These are phyloP conservation scores for Acanthosepion esculentum DNA, from an alignment of 2,888 invertebrate species.

Conservation along the genomic window DNA sequence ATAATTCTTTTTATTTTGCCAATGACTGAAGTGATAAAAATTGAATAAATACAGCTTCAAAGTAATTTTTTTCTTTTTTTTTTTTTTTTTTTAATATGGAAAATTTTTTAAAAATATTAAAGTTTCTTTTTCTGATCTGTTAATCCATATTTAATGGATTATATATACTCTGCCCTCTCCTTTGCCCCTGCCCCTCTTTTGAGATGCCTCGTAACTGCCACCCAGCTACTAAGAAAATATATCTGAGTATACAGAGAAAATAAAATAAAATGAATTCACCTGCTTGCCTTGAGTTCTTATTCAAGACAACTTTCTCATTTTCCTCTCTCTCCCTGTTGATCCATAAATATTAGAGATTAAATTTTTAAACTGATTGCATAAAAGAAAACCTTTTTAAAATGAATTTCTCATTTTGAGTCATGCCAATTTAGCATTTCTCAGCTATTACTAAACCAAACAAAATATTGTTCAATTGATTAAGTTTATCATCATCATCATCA, in stretches of 20 bases:
- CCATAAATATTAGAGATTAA: too few relatives aligned
- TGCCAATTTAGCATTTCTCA: too few relatives aligned
- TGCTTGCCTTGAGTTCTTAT: not conserved
- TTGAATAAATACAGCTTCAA: constrained; percentile 14
- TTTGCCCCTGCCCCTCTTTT: not conserved
- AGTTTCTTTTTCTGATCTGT: not conserved
- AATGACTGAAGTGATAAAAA: constrained; percentile 23
- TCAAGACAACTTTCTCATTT: not conserved
- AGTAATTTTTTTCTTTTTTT: not conserved
- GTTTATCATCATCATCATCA: too few relatives aligned
- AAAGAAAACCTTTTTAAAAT: too few relatives aligned
- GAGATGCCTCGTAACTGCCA: constrained; percentile 12
- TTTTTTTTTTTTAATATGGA: not conserved
- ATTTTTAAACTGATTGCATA: too few relatives aligned
- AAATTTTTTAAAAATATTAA: not conserved
- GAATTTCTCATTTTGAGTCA: too few relatives aligned
- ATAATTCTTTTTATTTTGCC: constrained; percentile 33
- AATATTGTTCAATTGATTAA: too few relatives aligned
- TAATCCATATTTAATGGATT: not conserved
- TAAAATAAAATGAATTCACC: constrained; percentile 10
- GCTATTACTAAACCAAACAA: too few relatives aligned
- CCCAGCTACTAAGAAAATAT: constrained; percentile 9
- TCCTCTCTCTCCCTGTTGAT: too few relatives aligned
- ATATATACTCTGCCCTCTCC: not conserved
- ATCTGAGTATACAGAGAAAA: not conserved